Evolutionary conservation across 2,797 vertebrate species (phyloP), one percentile per base, ranked within the genome.

Genomic region (Etheostoma perlongum): DNA sequence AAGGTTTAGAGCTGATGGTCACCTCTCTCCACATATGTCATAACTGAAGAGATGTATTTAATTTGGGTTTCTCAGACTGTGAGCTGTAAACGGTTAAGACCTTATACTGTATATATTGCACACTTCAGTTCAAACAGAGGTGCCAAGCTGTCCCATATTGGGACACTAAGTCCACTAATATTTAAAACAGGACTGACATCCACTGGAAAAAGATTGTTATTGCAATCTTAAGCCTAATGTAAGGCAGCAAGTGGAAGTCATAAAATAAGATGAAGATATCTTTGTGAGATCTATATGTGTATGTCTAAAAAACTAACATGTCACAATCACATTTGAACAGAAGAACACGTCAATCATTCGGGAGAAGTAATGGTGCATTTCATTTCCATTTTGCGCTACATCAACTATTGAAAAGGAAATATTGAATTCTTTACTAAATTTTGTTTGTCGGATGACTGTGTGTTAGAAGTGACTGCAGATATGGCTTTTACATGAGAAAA

Each of bases 201-300:
- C 15, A 53, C 72, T 76, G 72, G 77, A 48, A 23, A 53, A 71
- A 78, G 21, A 14, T 21, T 78, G 61, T 57, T 36, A 63, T 14
- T 75, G 47, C 74, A 76, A 11, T 68, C 19, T 21, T 30, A 44
- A 27, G 47, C 8, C 16, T 25, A 40, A 65, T 52, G 13, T 14
- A 18, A 11, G 4, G 18, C 18, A 40, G 10, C 13, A 23, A 33
- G 16, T 11, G 2, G 55, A 18, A 6, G 13, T 14, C 10, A 1
- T 30, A 36, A 36, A 51, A 5, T 10, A 21, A 16, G 8, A 40
- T 40, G 10, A 40, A 11, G 10, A 11, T 40, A 40, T 40, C 36
- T 40, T 40, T 40, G 36, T 40, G 36, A 40, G 10, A 40, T 40
- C 4, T 40, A 40, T 40, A 3, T 40, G 11, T 10, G 3, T 40